phyloP scores from a whole-genome alignment of 2,797 vertebrate species.

The Rhinophrynus dorsalis region DNA sequence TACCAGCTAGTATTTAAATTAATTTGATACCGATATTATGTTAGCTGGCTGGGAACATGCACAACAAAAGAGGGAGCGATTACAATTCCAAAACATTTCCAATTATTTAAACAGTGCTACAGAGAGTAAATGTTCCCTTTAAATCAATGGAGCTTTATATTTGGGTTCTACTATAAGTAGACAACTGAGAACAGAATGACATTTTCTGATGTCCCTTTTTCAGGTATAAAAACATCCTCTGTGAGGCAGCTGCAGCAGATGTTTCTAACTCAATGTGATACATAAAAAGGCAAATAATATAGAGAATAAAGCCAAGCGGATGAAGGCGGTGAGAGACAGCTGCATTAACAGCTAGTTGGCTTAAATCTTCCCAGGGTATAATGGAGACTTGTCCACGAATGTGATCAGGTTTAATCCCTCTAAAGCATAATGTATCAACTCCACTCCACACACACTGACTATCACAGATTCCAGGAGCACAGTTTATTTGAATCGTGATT shows the following conservation, averaged over 20 bases:
- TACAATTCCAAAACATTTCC: too few relatives aligned
- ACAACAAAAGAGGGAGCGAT: too few relatives aligned
- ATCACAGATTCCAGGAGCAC: background rate
- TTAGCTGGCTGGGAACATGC: too few relatives aligned
- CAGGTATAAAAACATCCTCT: background rate
- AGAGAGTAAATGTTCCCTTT: too few relatives aligned
- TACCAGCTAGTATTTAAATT: too few relatives aligned
- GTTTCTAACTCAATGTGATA: background rate
- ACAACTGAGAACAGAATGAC: too few relatives aligned
- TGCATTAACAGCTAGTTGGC: slow-evolving; percentile 9
- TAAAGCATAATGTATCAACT: slow-evolving; percentile 10
- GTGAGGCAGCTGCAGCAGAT: background rate
- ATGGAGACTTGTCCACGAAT: background rate
- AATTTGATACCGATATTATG: too few relatives aligned
- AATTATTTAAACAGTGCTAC: too few relatives aligned
- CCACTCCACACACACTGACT: background rate
- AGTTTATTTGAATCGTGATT: background rate
- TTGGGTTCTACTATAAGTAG: too few relatives aligned
- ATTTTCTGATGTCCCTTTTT: too few relatives aligned
- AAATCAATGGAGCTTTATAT: too few relatives aligned
- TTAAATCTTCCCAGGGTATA: slow-evolving; percentile 16
- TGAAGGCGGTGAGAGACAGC: background rate
- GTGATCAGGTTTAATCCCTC: slow-evolving; percentile 23
- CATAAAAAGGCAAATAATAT: background rate
- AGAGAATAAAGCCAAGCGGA: background rate